Conservation (phyloP, 1,140 invertebrate genomes). For the Cyclargus thomasi region DNA sequence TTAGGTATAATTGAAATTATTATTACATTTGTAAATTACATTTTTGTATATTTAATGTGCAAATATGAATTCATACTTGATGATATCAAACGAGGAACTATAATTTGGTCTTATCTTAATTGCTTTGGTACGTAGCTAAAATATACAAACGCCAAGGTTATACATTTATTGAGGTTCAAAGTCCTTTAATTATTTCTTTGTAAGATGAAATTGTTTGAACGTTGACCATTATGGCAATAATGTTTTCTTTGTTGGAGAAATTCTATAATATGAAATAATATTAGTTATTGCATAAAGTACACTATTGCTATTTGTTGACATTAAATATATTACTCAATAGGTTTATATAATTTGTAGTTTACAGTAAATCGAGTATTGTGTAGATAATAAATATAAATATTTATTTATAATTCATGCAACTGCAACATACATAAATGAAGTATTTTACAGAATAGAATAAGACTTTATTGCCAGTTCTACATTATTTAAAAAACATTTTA, state of each 20-base stretch:
- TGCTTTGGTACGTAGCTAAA: background rate
- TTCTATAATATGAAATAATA: background rate
- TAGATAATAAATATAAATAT: too few species aligned
- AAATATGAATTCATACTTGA: too few species aligned
- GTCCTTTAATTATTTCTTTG: conserved; percentile 9
- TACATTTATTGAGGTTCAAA: background rate
- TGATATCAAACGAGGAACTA: background rate
- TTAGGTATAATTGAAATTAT: too few species aligned
- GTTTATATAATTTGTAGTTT: too few species aligned
- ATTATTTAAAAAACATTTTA: too few species aligned
- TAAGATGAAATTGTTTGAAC: background rate
- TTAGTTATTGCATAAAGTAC: background rate
- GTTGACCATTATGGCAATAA: background rate
- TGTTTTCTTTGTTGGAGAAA: conserved; percentile 1
- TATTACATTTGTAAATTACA: too few species aligned
- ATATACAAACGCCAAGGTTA: background rate
- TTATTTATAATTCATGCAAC: too few species aligned
- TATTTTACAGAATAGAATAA: too few species aligned
- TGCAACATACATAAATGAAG: too few species aligned
- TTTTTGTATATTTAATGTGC: too few species aligned
- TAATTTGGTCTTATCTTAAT: background rate
- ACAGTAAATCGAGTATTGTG: too few species aligned
- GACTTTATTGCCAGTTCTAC: too few species aligned
- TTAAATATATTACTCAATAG: background rate
- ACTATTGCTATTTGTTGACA: background rate